Evolutionary conservation across 2,113 vertebrate genomes (phyloP).

Genomic region (Vulpes lagopus): DNA sequence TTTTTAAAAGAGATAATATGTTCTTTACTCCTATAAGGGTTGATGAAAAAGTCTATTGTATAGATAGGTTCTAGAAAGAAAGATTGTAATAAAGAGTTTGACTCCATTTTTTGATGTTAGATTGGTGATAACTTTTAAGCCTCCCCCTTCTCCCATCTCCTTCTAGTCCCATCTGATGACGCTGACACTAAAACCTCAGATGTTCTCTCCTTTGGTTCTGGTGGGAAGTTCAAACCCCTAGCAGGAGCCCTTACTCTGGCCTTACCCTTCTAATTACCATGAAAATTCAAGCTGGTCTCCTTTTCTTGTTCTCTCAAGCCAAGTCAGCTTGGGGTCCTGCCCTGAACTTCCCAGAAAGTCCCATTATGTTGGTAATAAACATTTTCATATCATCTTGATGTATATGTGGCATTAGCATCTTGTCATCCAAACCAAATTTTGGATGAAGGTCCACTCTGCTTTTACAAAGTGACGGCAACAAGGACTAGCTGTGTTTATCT

Average conservation of each 20-base stretch:
- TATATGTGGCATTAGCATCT: not conserved
- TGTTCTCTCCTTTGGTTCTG: not conserved
- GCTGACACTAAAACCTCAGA: not conserved
- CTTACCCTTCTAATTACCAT: not conserved
- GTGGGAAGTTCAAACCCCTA: not conserved
- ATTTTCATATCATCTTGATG: not conserved
- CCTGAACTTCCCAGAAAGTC: not conserved
- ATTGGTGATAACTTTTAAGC: not conserved
- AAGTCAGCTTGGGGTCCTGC: not conserved
- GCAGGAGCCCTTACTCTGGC: not conserved
- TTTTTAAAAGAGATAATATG: not conserved
- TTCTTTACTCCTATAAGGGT: not conserved
- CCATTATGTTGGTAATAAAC: not conserved
- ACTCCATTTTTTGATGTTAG: not conserved
- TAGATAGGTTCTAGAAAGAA: not conserved
- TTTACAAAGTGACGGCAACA: not conserved
- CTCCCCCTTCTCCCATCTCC: rapidly evolving
- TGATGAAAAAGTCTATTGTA: not conserved
- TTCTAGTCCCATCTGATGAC: not conserved
- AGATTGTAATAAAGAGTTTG: not conserved
- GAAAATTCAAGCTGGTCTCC: not conserved
- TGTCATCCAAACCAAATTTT: not conserved
- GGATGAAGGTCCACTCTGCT: not conserved
- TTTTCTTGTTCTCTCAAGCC: not conserved
- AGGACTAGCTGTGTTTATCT: not conserved